Evolutionary conservation across 1,140 invertebrate genomes (phyloP).

Genomic region (Contarinia nasturtii): DNA sequence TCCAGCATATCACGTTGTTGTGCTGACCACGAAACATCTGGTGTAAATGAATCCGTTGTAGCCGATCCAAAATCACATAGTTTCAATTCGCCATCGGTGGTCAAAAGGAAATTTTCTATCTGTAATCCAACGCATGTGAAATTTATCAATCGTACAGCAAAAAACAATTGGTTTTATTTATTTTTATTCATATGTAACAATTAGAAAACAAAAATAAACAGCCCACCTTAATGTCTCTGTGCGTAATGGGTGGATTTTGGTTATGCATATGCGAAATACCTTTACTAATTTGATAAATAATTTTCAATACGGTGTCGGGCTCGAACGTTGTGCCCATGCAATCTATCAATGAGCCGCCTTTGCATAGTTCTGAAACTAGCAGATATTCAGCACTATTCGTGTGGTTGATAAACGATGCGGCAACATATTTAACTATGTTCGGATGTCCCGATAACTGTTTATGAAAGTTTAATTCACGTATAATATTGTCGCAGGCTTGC

Average conservation of each 20-base stretch:
- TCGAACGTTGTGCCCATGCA: conserved; percentile 51
- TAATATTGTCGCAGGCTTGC: conserved; percentile 51
- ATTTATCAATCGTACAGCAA: not conserved
- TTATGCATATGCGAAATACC: conserved; percentile 87
- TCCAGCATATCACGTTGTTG: conserved; percentile 81
- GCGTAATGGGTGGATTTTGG: conserved; percentile 72
- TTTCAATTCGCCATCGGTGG: conserved; percentile 68
- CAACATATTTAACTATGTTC: conserved; percentile 63
- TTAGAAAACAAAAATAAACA: too few relatives aligned
- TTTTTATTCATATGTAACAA: too few relatives aligned
- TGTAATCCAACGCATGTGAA: conserved; percentile 39
- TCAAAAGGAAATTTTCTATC: conserved; percentile 39
- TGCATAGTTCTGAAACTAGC: conserved; percentile 50
- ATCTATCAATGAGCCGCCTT: conserved; percentile 63
- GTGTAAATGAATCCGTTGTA: conserved; percentile 62
- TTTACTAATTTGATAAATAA: conserved; percentile 80
- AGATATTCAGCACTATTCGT: conserved; percentile 46
- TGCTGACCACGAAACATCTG: conserved; percentile 79
- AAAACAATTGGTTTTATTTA: too few relatives aligned
- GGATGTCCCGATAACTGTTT: conserved; percentile 58
- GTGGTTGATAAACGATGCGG: conserved; percentile 52
- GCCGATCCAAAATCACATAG: conserved; percentile 98
- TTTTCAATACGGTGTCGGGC: conserved; percentile 56
- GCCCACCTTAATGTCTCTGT: conserved; percentile 57
- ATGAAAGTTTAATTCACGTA: conserved; percentile 59